Conservation (phyloP, 2,888 invertebrate species). For the Drosophila anomalata region DNA sequence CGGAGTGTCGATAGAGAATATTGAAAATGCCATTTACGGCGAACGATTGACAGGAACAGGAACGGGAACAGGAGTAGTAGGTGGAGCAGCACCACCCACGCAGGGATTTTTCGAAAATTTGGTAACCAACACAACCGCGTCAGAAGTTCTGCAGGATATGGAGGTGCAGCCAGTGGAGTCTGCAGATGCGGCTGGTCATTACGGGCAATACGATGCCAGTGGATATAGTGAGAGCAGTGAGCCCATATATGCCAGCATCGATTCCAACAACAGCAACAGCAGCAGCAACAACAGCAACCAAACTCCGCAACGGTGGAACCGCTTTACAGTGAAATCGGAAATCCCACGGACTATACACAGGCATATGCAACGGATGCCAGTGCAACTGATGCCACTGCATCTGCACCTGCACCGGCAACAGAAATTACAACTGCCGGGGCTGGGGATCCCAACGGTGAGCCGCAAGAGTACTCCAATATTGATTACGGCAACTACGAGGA, state of each 20-base stretch:
- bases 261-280: conserved; percentile 47
- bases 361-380: conserved; percentile 56
- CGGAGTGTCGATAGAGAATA: conserved; percentile 83
- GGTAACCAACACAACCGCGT: conserved; percentile 44
- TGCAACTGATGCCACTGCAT: conserved; percentile 24
- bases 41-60: conserved; percentile 75
- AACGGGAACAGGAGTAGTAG: conserved; percentile 13
- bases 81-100: conserved; percentile 36
- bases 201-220: conserved; percentile 55
- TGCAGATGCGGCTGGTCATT: conserved; percentile 41
- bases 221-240: conserved; percentile 50
- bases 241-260: conserved; percentile 69
- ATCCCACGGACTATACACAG: conserved; percentile 62
- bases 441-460: conserved; percentile 27
- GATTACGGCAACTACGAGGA: conserved; percentile 82
- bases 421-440: conserved; percentile 21
- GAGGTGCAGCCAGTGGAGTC: conserved; percentile 15
- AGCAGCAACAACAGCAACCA: conserved; percentile 35
- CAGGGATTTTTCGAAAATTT: conserved; percentile 69
- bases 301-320: conserved; percentile 49
- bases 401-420: conserved; percentile 10
- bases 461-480: conserved; percentile 71
- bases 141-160: conserved; percentile 18
- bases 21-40: conserved; percentile 83
- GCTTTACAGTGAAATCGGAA: conserved; percentile 69